phyloP scores from a whole-genome alignment of 2,888 invertebrate species.

The Pasiphila rectangulata region DNA sequence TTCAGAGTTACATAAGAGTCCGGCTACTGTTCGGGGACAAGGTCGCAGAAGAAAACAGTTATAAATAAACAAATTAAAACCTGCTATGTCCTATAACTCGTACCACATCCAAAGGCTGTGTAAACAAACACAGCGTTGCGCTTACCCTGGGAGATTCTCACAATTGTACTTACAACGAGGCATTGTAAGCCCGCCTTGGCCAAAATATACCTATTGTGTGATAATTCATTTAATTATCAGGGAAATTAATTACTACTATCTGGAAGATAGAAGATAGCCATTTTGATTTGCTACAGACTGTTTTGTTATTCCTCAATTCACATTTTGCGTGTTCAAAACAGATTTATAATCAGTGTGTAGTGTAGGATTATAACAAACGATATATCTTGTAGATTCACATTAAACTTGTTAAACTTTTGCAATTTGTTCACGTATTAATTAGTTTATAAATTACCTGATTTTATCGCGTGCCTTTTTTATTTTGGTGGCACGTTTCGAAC shows the following conservation, averaged over 20 bases:
- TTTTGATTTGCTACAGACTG: constrained; percentile 3
- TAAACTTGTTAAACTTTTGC: no score
- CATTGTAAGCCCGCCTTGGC: constrained; percentile 63
- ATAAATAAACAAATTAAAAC: no score
- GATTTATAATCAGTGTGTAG: no score
- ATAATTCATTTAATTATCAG: constrained; percentile 10
- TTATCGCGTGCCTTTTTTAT: no score
- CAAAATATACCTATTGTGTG: constrained; percentile 41
- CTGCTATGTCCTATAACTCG: neutral
- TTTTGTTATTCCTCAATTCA: constrained; percentile 1
- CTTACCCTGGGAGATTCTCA: constrained; percentile 61
- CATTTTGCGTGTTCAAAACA: neutral
- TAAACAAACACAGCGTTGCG: constrained; percentile 50
- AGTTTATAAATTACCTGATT: no score
- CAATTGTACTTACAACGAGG: constrained; percentile 48
- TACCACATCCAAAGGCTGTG: constrained; percentile 31
- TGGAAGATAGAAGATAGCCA: constrained; percentile 3
- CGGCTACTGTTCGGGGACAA: no score
- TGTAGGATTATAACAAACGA: no score
- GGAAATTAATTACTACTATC: neutral
- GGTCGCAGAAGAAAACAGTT: no score
- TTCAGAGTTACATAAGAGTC: no score
- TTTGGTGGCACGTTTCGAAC: no score
- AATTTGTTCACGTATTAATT: no score
- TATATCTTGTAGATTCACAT: no score